phyloP scores from a whole-genome alignment of 37 sponge, comb jelly and placozoan genomes.

The Eunapius fragilis region DNA sequence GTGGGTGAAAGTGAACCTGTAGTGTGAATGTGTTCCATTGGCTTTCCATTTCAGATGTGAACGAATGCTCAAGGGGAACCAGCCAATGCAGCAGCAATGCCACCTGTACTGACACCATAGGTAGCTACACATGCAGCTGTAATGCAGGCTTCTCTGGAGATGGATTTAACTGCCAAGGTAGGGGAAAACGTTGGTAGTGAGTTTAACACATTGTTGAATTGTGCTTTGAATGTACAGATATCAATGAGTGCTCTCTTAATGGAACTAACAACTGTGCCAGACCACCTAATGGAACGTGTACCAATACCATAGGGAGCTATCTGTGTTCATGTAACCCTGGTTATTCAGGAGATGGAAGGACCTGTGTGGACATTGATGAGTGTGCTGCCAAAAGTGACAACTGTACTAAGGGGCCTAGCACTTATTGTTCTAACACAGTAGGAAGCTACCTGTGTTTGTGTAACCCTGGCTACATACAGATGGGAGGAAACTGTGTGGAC shows the following conservation, averaged over 20 bases:
- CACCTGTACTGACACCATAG: conserved; percentile 33
- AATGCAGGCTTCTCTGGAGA: conserved; percentile 35
- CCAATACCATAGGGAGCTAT: conserved; percentile 54
- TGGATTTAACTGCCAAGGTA: conserved; percentile 22
- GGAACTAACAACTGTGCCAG: background rate
- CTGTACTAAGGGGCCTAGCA: conserved; percentile 6
- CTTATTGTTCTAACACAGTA: conserved; percentile 21
- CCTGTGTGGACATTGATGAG: conserved; percentile 48
- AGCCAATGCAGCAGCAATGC: conserved; percentile 25
- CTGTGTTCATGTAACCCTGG: conserved; percentile 48
- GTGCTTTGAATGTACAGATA: conserved; percentile 12
- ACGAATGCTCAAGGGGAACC: background rate
- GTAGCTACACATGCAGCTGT: conserved; percentile 53
- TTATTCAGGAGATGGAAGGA: conserved; percentile 23
- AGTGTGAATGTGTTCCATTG: background rate
- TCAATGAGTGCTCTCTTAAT: conserved; percentile 34
- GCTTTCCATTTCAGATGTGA: conserved; percentile 4
- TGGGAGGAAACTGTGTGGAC: conserved; percentile 44
- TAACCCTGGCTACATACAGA: conserved; percentile 29
- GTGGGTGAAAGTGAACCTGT: conserved; percentile 12
- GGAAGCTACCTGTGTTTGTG: conserved; percentile 48
- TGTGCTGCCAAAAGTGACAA: background rate
- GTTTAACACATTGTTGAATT: background rate
- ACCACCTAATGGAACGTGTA: conserved; percentile 17
- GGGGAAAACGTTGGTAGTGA: background rate